Percentiles rank a stretch among this genome's conserved stretches.
Conservation (phyloP, 2,113 vertebrate species). For the Notothenia rossii region DNA sequence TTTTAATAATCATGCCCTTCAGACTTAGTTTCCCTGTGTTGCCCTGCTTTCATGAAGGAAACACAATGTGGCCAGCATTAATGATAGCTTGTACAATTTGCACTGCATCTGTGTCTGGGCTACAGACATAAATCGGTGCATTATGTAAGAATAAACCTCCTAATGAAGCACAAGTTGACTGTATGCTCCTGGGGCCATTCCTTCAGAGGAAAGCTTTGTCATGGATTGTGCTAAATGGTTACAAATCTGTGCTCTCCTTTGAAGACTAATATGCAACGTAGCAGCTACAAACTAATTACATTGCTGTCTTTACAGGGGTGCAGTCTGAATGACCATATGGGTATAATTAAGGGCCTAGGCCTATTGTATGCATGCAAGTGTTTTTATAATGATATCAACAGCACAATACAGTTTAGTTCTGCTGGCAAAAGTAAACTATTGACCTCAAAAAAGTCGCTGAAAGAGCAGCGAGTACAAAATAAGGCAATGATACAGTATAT, state of each 20-base stretch:
- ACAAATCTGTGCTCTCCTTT: slow-evolving; percentile 50
- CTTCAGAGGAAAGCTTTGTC: slow-evolving; percentile 60
- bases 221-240: slow-evolving; percentile 55
- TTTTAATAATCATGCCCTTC: not conserved
- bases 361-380: slow-evolving; percentile 21
- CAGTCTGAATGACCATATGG: slow-evolving; percentile 23
- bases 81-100: slow-evolving; percentile 42
- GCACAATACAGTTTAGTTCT: slow-evolving; percentile 46
- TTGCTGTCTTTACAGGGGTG: slow-evolving; percentile 10
- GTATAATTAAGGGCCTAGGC: slow-evolving; percentile 14
- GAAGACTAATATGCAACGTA: slow-evolving; percentile 47
- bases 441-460: slow-evolving; percentile 26
- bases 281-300: slow-evolving; percentile 58
- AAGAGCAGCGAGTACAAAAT: slow-evolving; percentile 20
- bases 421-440: slow-evolving; percentile 45
- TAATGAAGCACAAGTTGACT: slow-evolving; percentile 67
- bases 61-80: slow-evolving; percentile 38
- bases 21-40: not conserved
- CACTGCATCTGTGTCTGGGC: slow-evolving; percentile 36
- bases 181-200: slow-evolving; percentile 31
- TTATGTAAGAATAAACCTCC: slow-evolving; percentile 59
- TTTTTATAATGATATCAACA: slow-evolving; percentile 32
- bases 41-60: slow-evolving; percentile 17
- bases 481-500: slow-evolving; percentile 39
- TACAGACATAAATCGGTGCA: slow-evolving; percentile 62